Evolutionary conservation across 2,888 invertebrate species (phyloP).

Genomic region (Odontothrips loti): DNA sequence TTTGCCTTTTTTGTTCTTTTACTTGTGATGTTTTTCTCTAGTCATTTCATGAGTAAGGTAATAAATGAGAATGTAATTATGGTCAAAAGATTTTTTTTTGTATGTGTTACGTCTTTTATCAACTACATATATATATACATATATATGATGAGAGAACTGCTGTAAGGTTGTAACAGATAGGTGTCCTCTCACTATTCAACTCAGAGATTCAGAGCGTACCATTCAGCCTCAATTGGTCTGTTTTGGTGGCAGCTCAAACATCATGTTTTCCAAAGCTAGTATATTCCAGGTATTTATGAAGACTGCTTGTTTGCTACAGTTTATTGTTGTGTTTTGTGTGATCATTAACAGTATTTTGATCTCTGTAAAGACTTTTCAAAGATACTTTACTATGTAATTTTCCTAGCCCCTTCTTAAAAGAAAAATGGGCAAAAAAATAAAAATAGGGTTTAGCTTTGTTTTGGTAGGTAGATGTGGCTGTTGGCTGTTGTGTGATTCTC

Average conservation of each 20-base stretch:
- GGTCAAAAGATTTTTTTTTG: not conserved
- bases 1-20: not conserved
- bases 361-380: not conserved
- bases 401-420: no score
- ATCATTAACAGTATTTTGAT: conserved; percentile 18
- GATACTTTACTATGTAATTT: no score
- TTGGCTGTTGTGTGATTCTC: conserved; percentile 7
- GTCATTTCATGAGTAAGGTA: conserved; percentile 3
- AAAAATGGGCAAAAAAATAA: no score
- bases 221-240: not conserved
- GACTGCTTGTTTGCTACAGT: conserved; percentile 1
- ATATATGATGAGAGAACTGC: not conserved
- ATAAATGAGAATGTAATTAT: not conserved
- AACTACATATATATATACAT: not conserved
- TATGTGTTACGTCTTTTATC: conserved; percentile 24
- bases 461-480: not conserved
- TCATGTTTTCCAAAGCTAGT: conserved; percentile 6
- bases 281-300: conserved; percentile 7
- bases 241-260: not conserved
- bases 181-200: not conserved
- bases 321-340: conserved; percentile 23
- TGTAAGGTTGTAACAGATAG: not conserved
- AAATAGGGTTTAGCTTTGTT: not conserved
- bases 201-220: not conserved
- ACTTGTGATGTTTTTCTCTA: conserved; percentile 20